Percentiles rank a stretch among this genome's conserved stretches.
Conservation (phyloP, 1,140 invertebrate genomes). For the Epicauta chinensis region DNA sequence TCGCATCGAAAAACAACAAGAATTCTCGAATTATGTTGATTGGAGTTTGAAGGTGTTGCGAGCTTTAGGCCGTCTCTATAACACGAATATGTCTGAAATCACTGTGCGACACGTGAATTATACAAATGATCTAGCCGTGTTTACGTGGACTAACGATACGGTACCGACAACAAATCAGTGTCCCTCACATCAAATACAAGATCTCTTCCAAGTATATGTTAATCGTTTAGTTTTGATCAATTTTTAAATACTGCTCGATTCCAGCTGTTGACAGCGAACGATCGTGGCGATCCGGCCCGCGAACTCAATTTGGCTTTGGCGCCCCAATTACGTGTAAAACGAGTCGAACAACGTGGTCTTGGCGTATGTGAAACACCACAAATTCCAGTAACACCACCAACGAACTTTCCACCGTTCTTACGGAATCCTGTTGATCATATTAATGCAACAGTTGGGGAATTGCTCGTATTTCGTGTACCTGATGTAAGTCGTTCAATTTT, state of each 20-base stretch:
- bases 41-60: constrained; percentile 66
- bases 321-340: constrained; percentile 57
- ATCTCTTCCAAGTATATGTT: constrained; percentile 55
- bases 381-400: constrained; percentile 48
- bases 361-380: constrained; percentile 55
- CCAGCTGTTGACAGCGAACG: constrained; percentile 53
- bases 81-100: constrained; percentile 61
- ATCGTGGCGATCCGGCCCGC: constrained; percentile 49
- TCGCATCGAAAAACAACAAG: constrained; percentile 54
- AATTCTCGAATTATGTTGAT: constrained; percentile 58
- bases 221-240: neutral
- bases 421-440: constrained; percentile 80
- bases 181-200: constrained; percentile 63
- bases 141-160: constrained; percentile 85
- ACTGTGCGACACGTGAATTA: constrained; percentile 59
- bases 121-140: constrained; percentile 52
- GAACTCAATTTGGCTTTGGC: constrained; percentile 51
- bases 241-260: too few species aligned
- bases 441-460: constrained; percentile 68
- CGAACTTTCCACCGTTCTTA: constrained; percentile 66
- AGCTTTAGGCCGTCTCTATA: constrained; percentile 62
- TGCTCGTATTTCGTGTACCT: constrained; percentile 73
- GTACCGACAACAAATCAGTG: constrained; percentile 64
- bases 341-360: constrained; percentile 54
- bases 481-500: constrained; percentile 48